Evolutionary conservation across 1,140 invertebrate genomes (phyloP).

Genomic region (Apis cerana): DNA sequence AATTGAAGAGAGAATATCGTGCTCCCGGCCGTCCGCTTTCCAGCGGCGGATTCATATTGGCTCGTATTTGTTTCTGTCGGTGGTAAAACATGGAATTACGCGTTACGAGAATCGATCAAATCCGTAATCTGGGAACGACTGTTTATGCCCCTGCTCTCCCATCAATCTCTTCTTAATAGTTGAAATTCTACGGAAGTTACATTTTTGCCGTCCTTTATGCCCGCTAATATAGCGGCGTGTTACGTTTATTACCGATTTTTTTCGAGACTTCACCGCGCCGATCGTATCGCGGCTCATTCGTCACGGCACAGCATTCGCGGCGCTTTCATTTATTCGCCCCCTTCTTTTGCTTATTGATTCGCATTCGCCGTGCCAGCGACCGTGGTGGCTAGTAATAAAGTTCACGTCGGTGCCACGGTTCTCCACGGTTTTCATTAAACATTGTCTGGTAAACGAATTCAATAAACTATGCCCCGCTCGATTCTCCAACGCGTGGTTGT

Average conservation of each 20-base stretch:
- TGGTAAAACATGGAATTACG: background rate
- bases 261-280: background rate
- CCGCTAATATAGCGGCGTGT: background rate
- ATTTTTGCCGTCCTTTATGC: background rate
- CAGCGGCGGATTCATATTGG: background rate
- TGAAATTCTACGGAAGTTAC: background rate
- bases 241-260: slow-evolving; percentile 20
- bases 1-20: background rate
- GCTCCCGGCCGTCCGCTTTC: background rate
- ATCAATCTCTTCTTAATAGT: background rate
- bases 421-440: background rate
- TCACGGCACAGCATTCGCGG: background rate
- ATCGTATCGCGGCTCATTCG: slow-evolving; percentile 6
- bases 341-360: slow-evolving; percentile 17
- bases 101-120: background rate
- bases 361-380: background rate
- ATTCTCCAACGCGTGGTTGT: background rate
- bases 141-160: background rate
- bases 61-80: background rate
- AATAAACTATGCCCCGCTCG: background rate
- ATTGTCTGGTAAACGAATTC: background rate
- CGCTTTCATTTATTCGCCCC: slow-evolving; percentile 5
- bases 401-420: background rate
- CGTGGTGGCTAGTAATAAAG: background rate
- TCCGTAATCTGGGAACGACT: background rate